phyloP scores from a whole-genome alignment of 2,888 invertebrate genomes.

The Nasonovia ribisnigri region DNA sequence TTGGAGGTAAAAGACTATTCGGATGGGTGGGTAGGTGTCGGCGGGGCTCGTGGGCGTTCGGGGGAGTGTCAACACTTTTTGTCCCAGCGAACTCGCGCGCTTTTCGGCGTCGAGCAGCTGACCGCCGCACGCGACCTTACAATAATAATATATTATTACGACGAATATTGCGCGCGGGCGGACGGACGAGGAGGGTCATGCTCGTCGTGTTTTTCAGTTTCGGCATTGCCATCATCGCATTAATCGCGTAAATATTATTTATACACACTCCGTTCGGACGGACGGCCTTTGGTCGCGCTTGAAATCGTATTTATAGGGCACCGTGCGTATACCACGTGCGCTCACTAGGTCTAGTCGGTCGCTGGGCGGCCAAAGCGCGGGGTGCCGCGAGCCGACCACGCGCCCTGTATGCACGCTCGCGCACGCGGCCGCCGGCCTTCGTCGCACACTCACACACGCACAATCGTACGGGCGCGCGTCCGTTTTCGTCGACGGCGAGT shows the following conservation, averaged over 20 bases:
- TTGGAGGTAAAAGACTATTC: neutral
- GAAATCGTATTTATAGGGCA: constrained; percentile 56
- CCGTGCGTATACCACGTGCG: constrained; percentile 47
- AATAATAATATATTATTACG: constrained; percentile 1
- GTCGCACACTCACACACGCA: neutral
- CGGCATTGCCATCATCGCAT: neutral
- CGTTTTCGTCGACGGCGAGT: neutral
- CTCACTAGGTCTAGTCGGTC: neutral
- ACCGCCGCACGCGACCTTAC: neutral
- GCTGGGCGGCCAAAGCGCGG: neutral
- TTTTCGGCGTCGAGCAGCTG: constrained; percentile 18
- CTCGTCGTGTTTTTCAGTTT: neutral
- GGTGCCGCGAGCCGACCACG: neutral
- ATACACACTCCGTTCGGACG: neutral
- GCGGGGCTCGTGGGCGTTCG: neutral
- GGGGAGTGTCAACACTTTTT: neutral
- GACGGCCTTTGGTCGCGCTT: constrained; percentile 45
- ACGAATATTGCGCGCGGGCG: neutral
- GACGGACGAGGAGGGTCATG: neutral
- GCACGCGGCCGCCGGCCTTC: neutral
- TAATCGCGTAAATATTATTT: constrained; percentile 47
- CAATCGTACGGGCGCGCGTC: neutral
- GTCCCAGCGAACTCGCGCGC: neutral
- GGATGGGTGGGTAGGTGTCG: neutral
- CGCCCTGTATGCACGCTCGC: constrained; percentile 48